Percentiles rank a stretch among this genome's conserved stretches.
Evolutionary conservation across 1,140 invertebrate genomes (phyloP).

Genomic region (Eueides isabella): DNA sequence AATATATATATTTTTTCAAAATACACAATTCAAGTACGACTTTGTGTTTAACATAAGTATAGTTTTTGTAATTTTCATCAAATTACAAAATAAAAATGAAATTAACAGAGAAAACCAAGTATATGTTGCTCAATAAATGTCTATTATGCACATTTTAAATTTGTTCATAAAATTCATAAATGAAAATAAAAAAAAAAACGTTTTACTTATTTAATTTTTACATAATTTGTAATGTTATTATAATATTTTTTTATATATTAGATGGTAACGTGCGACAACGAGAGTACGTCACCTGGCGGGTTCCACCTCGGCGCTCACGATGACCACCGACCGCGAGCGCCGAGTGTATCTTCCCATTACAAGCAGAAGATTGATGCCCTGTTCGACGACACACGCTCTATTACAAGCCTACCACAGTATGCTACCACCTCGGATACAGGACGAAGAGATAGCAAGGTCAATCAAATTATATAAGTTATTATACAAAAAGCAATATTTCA

Average conservation of each 20-base stretch:
- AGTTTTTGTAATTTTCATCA: no score
- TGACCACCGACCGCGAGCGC: constrained; percentile 71
- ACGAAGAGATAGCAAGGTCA: constrained; percentile 68
- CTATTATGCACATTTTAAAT: neutral
- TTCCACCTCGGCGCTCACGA: constrained; percentile 68
- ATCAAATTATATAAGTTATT: neutral
- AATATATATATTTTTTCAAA: no score
- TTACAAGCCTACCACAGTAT: constrained; percentile 68
- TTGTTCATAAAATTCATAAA: neutral
- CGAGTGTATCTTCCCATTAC: constrained; percentile 85
- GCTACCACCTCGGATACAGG: constrained; percentile 72
- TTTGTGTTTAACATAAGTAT: neutral
- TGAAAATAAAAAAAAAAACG: neutral
- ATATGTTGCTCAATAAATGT: no score
- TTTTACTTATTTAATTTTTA: neutral
- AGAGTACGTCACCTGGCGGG: constrained; percentile 59
- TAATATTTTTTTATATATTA: constrained; percentile 29
- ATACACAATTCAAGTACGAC: no score
- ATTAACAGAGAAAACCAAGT: no score
- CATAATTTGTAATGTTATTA: neutral
- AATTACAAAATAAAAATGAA: no score
- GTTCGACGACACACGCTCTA: constrained; percentile 86
- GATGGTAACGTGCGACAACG: constrained; percentile 77
- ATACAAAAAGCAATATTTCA: no score
- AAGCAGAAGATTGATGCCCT: constrained; percentile 92